Base-by-base conservation (phyloP, 2,888 invertebrate genomes). In the Opisthograptis luteolata region DNA sequence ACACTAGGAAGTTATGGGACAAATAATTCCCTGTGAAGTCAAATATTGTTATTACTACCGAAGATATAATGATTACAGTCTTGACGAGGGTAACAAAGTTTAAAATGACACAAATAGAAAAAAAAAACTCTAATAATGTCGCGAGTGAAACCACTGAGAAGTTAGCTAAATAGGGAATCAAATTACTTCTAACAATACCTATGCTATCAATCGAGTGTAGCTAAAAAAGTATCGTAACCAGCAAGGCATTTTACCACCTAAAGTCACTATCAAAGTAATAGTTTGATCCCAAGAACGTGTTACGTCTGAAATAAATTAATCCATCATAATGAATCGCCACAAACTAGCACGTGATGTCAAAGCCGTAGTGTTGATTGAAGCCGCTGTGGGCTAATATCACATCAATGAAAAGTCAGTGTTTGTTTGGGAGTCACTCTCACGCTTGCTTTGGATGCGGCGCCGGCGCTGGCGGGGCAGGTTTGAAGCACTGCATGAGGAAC, bases 401-500 rank as follows among this genome's bases (percentile, higher is more conserved):
- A 73, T 66, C 62, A 45, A 53, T 56, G 57, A 27, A 52, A 64
- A 62, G 62, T 55, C 55, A 66, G 53, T 60, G 63, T 65, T 58
- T 62, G 55, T 55, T 34, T 43, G 44, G 55, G 50, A 62, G 47
- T 43, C 28, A 36, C 41, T 57, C 66, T 93, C 92, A 93, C 92
- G 93, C 92, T 74, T 94, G 94, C 73, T 94, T 94, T 2, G 93
- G 92, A 81, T 94, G 94, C 46, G 87, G 82, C 58, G 92, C 85
- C 1, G 93, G 92, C 28, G 94, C 89, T 19, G 93, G 90, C 12
- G 94, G 93, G 55, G 94, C 92, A 40, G 95, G 93, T 71, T 96
- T 96, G 86, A 98, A 97, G 81, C 97, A 97, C 81, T 97, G 97
- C 65, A 98, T 88, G 56, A 98, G 91, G 87, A 98, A 98, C 46